A percentile compares a stretch with the other conserved stretches of the same genome.
Evolutionary conservation across 1,140 invertebrate species (phyloP).

Genomic region (Zaprionus kolodkinae): DNA sequence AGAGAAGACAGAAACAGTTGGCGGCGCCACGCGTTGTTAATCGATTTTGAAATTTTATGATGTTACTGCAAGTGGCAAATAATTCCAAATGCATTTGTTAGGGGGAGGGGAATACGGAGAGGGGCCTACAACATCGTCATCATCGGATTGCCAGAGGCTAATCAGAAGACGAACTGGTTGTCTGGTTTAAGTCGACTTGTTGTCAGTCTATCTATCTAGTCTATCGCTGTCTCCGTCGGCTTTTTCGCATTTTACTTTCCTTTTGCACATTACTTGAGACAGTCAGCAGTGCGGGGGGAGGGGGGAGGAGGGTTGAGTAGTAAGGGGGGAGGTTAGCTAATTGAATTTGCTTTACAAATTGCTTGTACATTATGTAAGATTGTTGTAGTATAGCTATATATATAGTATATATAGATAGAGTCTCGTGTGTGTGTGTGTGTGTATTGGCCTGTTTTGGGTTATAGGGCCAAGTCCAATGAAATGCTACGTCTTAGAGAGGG

Average conservation of each 20-base stretch:
- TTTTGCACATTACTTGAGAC: constrained; percentile 48
- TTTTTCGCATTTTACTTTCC: constrained; percentile 29
- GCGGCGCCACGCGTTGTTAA: constrained; percentile 43
- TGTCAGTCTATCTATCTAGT: constrained; percentile 22
- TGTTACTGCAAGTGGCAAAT: constrained; percentile 30
- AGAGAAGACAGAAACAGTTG: constrained; percentile 28
- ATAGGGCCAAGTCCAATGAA: constrained; percentile 57
- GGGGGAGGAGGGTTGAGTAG: neutral
- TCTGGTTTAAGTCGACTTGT: constrained; percentile 26
- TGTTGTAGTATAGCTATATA: neutral
- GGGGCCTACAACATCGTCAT: neutral
- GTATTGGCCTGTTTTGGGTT: constrained; percentile 39
- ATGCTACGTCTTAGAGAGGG: constrained; percentile 3
- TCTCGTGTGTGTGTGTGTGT: neutral
- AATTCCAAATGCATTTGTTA: constrained; percentile 34
- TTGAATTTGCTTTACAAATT: constrained; percentile 52
- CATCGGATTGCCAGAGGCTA: constrained; percentile 24
- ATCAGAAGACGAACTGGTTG: constrained; percentile 19
- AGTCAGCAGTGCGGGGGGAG: neutral
- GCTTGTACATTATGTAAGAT: constrained; percentile 37
- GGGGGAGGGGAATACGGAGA: no score
- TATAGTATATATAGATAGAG: neutral
- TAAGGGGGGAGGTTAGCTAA: constrained; percentile 24
- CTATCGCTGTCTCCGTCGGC: constrained; percentile 8
- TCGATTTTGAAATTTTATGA: constrained; percentile 49